A percentile compares a stretch with the other conserved stretches of the same genome.
Conservation (phyloP, 2,888 invertebrate genomes). For the Ypsolopha scabrella region DNA sequence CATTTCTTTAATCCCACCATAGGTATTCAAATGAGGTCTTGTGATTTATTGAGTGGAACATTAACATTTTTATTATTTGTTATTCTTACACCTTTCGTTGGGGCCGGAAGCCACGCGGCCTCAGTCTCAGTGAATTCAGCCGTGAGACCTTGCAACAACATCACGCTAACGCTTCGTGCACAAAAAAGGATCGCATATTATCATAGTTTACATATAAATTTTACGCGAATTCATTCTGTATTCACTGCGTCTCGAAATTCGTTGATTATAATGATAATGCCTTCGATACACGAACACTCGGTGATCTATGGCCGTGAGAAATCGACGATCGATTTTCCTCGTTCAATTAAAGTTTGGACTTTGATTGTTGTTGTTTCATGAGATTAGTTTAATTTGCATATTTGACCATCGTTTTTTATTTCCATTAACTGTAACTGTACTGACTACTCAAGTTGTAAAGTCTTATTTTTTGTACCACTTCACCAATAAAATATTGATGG, state of each 20-base stretch:
- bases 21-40: constrained; percentile 67
- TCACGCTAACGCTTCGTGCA: constrained; percentile 23
- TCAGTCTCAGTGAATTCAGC: constrained; percentile 62
- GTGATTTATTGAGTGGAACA: constrained; percentile 73
- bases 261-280: constrained; percentile 65
- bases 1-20: constrained; percentile 61
- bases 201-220: constrained; percentile 70
- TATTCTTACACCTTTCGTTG: constrained; percentile 65
- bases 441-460: neutral
- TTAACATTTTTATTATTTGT: constrained; percentile 73
- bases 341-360: constrained; percentile 35
- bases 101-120: constrained; percentile 69
- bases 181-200: constrained; percentile 60
- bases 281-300: constrained; percentile 55
- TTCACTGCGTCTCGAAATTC: constrained; percentile 55
- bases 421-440: neutral
- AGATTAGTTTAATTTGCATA: constrained; percentile 30
- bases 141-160: constrained; percentile 53
- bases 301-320: constrained; percentile 66
- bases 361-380: constrained; percentile 28
- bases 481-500: neutral
- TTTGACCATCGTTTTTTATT: constrained; percentile 22
- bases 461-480: neutral
- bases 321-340: constrained; percentile 58
- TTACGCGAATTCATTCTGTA: constrained; percentile 65